These are phyloP conservation scores for Cheilosia soror DNA, from an alignment of 2,888 invertebrate species.

Conservation along the genomic window DNA sequence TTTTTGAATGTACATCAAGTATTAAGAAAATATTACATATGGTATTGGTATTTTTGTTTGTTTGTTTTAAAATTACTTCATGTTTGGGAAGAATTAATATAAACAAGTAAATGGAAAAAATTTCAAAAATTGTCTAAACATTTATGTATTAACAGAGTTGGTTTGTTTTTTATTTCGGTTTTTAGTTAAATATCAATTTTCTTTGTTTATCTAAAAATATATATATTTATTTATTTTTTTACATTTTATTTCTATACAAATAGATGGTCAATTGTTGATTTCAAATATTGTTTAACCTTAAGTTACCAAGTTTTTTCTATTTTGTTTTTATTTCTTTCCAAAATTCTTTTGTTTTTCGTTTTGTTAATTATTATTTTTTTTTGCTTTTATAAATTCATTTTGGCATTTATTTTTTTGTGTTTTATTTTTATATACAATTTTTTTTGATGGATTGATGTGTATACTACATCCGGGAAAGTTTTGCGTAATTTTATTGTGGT, in stretches of 20 bases:
- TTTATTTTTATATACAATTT: slow-evolving; percentile 56
- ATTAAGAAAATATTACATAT: slow-evolving; percentile 47
- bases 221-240: slow-evolving; percentile 50
- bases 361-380: slow-evolving; percentile 26
- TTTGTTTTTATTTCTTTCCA: background rate
- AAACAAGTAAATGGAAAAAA: slow-evolving; percentile 47
- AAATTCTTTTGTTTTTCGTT: slow-evolving; percentile 21
- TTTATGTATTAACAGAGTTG: slow-evolving; percentile 53
- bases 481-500: slow-evolving; percentile 18
- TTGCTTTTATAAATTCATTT: slow-evolving; percentile 44
- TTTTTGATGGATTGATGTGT: slow-evolving; percentile 33
- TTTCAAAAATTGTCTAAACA: slow-evolving; percentile 45
- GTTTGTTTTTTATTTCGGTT: slow-evolving; percentile 16
- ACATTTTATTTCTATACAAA: slow-evolving; percentile 68
- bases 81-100: slow-evolving; percentile 29
- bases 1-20: slow-evolving; percentile 53
- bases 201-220: slow-evolving; percentile 72
- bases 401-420: slow-evolving; percentile 59
- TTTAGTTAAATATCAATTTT: slow-evolving; percentile 58
- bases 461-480: slow-evolving; percentile 48
- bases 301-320: slow-evolving; percentile 58
- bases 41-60: slow-evolving; percentile 4
- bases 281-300: slow-evolving; percentile 44
- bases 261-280: slow-evolving; percentile 73
- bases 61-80: slow-evolving; percentile 25